Percentiles rank a stretch among this genome's conserved stretches.
Evolutionary conservation across 2,888 invertebrate species (phyloP).

Genomic region (Coleophora deauratella): DNA sequence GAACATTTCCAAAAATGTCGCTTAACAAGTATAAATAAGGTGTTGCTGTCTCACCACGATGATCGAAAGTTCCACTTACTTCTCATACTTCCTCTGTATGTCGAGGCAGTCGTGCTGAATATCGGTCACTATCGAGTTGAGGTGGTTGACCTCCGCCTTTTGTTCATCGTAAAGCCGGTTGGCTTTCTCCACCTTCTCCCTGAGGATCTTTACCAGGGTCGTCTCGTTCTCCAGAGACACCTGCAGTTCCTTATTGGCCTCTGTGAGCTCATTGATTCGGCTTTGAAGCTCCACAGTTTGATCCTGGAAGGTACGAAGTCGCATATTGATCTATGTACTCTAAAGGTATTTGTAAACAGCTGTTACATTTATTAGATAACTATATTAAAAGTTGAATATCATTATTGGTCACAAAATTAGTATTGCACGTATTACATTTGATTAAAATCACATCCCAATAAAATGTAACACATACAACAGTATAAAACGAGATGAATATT

Average conservation of each 20-base stretch:
- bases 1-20: too few relatives aligned
- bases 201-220: slow-evolving; percentile 60
- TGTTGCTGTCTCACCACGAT: too few relatives aligned
- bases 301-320: slow-evolving; percentile 36
- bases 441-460: too few relatives aligned
- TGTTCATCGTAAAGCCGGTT: slow-evolving; percentile 65
- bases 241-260: slow-evolving; percentile 61
- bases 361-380: too few relatives aligned
- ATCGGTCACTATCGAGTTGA: slow-evolving; percentile 52
- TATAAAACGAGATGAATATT: too few relatives aligned
- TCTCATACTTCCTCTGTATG: slow-evolving; percentile 57
- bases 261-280: slow-evolving; percentile 60
- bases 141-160: slow-evolving; percentile 59
- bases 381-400: too few relatives aligned
- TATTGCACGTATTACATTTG: too few relatives aligned
- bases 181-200: slow-evolving; percentile 65
- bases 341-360: too few relatives aligned
- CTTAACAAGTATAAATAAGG: too few relatives aligned
- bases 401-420: too few relatives aligned
- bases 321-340: too few relatives aligned
- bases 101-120: slow-evolving; percentile 59
- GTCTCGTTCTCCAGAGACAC: slow-evolving; percentile 72
- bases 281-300: slow-evolving; percentile 52
- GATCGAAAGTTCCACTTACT: slow-evolving; percentile 32
- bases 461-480: too few relatives aligned